phyloP scores from a whole-genome alignment of 2,113 vertebrate genomes.

The Onychostruthus taczanowskii region DNA sequence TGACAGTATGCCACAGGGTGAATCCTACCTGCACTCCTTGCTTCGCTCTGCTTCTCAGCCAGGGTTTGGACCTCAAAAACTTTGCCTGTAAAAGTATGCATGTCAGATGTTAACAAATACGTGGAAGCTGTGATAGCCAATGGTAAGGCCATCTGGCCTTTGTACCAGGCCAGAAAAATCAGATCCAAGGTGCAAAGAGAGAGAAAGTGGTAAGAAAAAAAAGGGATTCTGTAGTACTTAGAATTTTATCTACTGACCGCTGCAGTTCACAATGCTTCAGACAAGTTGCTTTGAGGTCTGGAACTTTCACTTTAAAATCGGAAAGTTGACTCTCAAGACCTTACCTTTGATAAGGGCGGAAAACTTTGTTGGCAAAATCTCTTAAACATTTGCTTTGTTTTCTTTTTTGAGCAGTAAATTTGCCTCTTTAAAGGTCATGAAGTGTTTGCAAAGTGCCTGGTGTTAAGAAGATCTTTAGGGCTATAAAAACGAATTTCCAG shows the following conservation, averaged over 20 bases:
- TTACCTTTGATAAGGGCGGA: slow-evolving; percentile 1
- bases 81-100: not conserved
- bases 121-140: fast-evolving
- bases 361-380: slow-evolving; percentile 14
- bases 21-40: fast-evolving
- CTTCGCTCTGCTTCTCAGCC: fast-evolving
- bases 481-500: slow-evolving; percentile 50
- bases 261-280: not conserved
- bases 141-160: not conserved
- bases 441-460: slow-evolving; percentile 15
- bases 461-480: slow-evolving; percentile 13
- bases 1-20: fast-evolving
- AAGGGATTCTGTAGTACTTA: not conserved
- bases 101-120: not conserved
- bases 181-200: not conserved
- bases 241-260: not conserved
- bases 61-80: not conserved
- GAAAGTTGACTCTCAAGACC: not conserved
- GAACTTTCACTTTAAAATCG: not conserved
- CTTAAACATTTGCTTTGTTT: slow-evolving; percentile 46
- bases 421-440: slow-evolving; percentile 25
- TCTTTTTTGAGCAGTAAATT: not conserved
- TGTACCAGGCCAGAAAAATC: not conserved
- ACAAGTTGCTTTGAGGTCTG: not conserved
- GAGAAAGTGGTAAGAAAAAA: not conserved